A percentile compares a stretch with the other conserved stretches of the same genome.
These are phyloP conservation scores for Melanostoma scalare DNA, from an alignment of 2,888 invertebrate species.

Conservation along the genomic window DNA sequence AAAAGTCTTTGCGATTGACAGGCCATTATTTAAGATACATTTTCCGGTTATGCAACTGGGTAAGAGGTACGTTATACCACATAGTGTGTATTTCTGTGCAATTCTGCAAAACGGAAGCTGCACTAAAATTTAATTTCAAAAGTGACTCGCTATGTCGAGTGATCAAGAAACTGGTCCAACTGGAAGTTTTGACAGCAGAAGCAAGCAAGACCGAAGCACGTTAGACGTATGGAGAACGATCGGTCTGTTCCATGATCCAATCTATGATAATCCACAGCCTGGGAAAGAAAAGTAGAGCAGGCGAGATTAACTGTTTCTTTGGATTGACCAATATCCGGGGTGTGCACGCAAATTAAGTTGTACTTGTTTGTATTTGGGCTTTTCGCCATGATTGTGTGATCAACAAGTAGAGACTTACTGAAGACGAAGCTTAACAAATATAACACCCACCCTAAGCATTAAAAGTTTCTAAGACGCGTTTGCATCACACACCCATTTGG, in stretches of 20 bases:
- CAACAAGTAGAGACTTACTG: slow-evolving; percentile 3
- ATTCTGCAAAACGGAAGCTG: slow-evolving; percentile 60
- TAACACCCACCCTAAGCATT: slow-evolving; percentile 42
- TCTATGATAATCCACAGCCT: slow-evolving; percentile 50
- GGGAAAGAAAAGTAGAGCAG: slow-evolving; percentile 58
- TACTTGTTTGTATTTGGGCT: background rate
- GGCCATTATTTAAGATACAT: slow-evolving; percentile 42
- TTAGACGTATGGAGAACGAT: slow-evolving; percentile 1
- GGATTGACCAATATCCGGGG: slow-evolving; percentile 68
- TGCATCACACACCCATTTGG: background rate
- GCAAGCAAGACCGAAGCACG: background rate
- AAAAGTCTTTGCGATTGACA: slow-evolving; percentile 46
- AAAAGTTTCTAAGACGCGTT: slow-evolving; percentile 7
- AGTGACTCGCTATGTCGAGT: background rate
- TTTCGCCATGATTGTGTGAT: background rate
- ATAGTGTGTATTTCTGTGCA: background rate
- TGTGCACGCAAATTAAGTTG: slow-evolving; percentile 32
- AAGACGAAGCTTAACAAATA: background rate
- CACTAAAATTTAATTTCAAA: slow-evolving; percentile 37
- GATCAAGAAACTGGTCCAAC: slow-evolving; percentile 54
- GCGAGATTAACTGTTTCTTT: background rate
- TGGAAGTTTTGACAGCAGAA: slow-evolving; percentile 41
- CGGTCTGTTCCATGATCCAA: slow-evolving; percentile 29
- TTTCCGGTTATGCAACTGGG: slow-evolving; percentile 54
- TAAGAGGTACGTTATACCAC: slow-evolving; percentile 19